A percentile compares a stretch with the other conserved stretches of the same genome.
Conservation (phyloP, 2,113 vertebrate species). For the Uria lomvia region DNA sequence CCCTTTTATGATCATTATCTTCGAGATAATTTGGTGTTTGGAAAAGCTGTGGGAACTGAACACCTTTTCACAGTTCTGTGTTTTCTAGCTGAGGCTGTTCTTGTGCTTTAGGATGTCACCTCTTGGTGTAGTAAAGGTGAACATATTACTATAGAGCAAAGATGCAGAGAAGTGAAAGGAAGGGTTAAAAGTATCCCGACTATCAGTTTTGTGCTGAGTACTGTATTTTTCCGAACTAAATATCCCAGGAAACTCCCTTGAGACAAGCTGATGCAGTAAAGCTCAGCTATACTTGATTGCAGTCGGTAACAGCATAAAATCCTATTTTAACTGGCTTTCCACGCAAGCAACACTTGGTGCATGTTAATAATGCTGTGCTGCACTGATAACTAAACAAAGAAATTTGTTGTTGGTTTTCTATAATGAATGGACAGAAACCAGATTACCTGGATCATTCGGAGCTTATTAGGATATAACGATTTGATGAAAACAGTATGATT, state of each 20-base stretch:
- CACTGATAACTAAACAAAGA: background rate
- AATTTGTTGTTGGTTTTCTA: background rate
- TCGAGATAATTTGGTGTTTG: background rate
- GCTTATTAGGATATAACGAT: background rate
- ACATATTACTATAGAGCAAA: fast-evolving
- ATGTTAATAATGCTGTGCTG: background rate
- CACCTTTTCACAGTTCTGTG: background rate
- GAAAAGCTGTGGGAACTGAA: background rate
- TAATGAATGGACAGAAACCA: background rate
- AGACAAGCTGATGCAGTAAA: background rate
- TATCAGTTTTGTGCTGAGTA: background rate
- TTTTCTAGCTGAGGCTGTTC: background rate
- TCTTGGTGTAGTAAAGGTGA: background rate
- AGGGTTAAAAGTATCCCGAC: background rate
- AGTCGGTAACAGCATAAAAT: conserved; percentile 14
- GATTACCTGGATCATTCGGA: background rate
- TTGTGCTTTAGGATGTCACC: background rate
- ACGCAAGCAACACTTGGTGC: background rate
- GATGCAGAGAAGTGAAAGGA: background rate
- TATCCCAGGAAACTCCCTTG: background rate
- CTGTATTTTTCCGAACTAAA: background rate
- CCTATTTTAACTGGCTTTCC: conserved; percentile 31
- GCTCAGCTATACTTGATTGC: background rate
- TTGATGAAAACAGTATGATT: background rate
- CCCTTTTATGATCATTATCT: background rate